Conservation (phyloP, 2,888 invertebrate species). For the Agelastica alni region DNA sequence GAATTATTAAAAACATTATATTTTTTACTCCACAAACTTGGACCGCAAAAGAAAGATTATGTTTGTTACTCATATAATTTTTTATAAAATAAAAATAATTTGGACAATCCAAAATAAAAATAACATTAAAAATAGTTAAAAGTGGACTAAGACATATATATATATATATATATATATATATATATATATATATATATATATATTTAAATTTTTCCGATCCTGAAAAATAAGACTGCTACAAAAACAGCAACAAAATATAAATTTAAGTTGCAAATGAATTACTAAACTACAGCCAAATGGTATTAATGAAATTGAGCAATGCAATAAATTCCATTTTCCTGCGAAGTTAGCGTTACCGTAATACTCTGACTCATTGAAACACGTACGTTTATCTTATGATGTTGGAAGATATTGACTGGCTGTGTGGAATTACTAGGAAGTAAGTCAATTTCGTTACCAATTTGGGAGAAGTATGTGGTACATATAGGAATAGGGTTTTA, state of each 20-base stretch:
- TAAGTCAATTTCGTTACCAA: conserved; percentile 15
- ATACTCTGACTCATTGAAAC: conserved; percentile 30
- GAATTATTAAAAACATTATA: too few species aligned
- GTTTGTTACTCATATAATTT: too few species aligned
- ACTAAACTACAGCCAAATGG: conserved; percentile 45
- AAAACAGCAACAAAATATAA: neutral
- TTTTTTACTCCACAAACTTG: too few species aligned
- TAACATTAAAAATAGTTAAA: too few species aligned
- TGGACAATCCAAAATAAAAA: too few species aligned
- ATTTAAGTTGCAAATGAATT: conserved; percentile 43
- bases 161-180: too few species aligned
- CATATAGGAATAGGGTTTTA: neutral
- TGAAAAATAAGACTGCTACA: neutral
- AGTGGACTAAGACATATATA: too few species aligned
- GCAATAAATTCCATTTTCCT: conserved; percentile 43
- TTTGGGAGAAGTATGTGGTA: conserved; percentile 8
- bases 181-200: too few species aligned
- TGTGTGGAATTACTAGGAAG: conserved; percentile 11
- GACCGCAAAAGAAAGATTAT: too few species aligned
- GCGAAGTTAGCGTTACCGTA: conserved; percentile 14
- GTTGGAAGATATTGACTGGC: conserved; percentile 28
- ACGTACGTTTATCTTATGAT: conserved; percentile 32
- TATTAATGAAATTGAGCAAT: conserved; percentile 49
- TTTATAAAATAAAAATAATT: too few species aligned
- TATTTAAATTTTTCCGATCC: neutral